Evolutionary conservation across 2,888 invertebrate species (phyloP).

Genomic region (Acronicta alni): DNA sequence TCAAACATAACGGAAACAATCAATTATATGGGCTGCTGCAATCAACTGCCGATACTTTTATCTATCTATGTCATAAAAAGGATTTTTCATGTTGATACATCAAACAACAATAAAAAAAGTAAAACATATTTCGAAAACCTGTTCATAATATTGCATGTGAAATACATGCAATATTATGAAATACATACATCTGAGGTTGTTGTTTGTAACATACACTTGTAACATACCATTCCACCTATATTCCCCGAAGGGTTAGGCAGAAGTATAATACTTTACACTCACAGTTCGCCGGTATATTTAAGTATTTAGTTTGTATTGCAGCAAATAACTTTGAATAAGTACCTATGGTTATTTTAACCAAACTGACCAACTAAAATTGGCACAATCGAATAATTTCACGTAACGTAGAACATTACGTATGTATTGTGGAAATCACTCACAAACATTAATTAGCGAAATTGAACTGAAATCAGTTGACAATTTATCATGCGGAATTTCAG

Average conservation of each 20-base stretch:
- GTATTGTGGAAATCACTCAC: slow-evolving; percentile 60
- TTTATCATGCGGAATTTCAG: slow-evolving; percentile 73
- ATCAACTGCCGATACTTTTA: slow-evolving; percentile 22
- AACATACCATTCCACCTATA: no score
- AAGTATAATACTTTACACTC: no score
- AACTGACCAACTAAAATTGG: slow-evolving; percentile 3
- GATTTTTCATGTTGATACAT: slow-evolving; percentile 29
- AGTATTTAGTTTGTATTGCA: slow-evolving; percentile 9
- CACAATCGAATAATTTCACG: slow-evolving; percentile 4
- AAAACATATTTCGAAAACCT: slow-evolving; percentile 9
- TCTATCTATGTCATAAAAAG: slow-evolving; percentile 29
- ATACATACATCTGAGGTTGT: no score
- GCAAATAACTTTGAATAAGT: neutral
- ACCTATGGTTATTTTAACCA: neutral
- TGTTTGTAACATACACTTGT: no score
- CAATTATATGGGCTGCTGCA: slow-evolving; percentile 37
- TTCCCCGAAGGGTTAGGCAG: no score
- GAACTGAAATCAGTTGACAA: slow-evolving; percentile 73
- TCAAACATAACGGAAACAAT: slow-evolving; percentile 38
- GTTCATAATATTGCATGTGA: slow-evolving; percentile 11
- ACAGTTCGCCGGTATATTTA: no score
- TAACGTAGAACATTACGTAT: slow-evolving; percentile 28
- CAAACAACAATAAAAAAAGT: slow-evolving; percentile 4
- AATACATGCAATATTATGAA: no score
- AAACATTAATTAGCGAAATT: slow-evolving; percentile 72